These are phyloP conservation scores for Tipula unca DNA, from an alignment of 2,888 invertebrate genomes.

Conservation along the genomic window DNA sequence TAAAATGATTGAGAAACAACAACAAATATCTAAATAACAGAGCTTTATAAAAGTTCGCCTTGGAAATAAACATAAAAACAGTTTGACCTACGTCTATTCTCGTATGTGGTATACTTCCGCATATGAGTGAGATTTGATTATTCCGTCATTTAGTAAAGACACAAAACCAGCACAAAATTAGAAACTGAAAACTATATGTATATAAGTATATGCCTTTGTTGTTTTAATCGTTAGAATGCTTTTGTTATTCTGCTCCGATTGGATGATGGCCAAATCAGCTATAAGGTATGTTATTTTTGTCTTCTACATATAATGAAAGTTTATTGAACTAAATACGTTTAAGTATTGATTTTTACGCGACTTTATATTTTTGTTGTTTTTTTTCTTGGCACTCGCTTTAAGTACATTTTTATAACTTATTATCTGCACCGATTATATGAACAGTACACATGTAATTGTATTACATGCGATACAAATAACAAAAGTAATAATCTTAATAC, in stretches of 20 bases:
- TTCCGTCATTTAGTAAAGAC: neutral
- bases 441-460: neutral
- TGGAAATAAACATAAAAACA: neutral
- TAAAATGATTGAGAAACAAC: neutral
- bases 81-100: too few relatives aligned
- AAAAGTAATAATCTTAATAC: neutral
- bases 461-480: neutral
- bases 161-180: neutral
- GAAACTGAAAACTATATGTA: neutral
- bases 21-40: neutral
- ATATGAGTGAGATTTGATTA: neutral
- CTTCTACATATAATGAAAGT: neutral
- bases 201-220: neutral
- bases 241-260: neutral
- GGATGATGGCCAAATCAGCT: neutral
- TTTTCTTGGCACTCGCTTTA: neutral
- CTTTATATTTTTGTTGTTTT: neutral
- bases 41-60: neutral
- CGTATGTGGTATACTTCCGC: too few relatives aligned
- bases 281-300: neutral
- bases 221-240: neutral
- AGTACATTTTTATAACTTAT: neutral
- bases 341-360: neutral
- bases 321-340: neutral
- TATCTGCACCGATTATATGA: neutral